Evolutionary conservation across 2,113 vertebrate genomes (phyloP).

Genomic region (Elaphurus davidianus): DNA sequence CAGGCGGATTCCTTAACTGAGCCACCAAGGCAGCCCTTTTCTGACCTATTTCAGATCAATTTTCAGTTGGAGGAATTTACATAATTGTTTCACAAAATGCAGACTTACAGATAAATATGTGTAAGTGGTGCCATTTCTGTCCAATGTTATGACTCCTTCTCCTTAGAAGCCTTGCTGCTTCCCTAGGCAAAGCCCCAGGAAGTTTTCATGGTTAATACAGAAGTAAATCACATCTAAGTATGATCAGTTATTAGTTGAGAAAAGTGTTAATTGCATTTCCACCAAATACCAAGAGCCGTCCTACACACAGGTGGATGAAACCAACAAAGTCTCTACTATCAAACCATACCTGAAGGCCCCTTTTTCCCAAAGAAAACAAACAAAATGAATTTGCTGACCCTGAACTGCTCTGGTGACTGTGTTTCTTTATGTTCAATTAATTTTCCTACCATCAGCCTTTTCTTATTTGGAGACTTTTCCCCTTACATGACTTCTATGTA

Average conservation of each 20-base stretch:
- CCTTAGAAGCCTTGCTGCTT: not conserved
- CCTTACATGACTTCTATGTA: not conserved
- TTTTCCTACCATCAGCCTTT: not conserved
- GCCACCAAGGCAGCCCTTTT: not conserved
- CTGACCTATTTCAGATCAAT: not conserved
- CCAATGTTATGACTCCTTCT: not conserved
- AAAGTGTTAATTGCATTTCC: not conserved
- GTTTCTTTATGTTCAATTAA: not conserved
- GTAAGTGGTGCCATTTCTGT: not conserved
- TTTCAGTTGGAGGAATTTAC: not conserved
- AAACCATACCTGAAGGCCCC: not conserved
- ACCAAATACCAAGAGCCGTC: not conserved
- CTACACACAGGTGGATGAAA: not conserved
- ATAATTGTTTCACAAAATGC: not conserved
- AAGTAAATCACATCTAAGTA: not conserved
- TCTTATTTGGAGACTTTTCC: not conserved
- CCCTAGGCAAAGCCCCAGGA: not conserved
- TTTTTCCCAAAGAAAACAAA: constrained; percentile 30
- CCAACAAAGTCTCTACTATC: not conserved
- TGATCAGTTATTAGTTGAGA: not conserved
- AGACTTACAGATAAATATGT: not conserved
- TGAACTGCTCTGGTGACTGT: not conserved
- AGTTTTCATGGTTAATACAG: not conserved
- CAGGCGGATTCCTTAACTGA: not conserved
- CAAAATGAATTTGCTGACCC: not conserved